Evolutionary conservation across 2,113 vertebrate genomes (phyloP), one percentile per base, ranked within the genome.

Genomic region (Clarias batrachus): DNA sequence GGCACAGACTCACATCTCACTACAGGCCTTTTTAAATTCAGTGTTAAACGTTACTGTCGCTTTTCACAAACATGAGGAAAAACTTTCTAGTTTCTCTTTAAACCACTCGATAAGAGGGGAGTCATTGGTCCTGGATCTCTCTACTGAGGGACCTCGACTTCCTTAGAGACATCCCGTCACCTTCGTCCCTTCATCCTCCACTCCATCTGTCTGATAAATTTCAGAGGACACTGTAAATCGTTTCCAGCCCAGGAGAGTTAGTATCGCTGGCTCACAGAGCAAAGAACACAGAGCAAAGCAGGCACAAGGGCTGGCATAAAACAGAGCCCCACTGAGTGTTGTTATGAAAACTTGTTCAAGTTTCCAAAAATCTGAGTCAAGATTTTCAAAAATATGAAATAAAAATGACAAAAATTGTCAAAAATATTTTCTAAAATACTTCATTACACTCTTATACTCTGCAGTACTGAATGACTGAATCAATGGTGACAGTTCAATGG

Each of bases 211-310:
- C 83, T 85, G 79, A 85, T 89, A 66, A 65, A 68, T 87, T 83
- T 85, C 85, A 78, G 54, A 68, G 68, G 78, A 66, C 81, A 80
- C 23, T 13, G 2, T 56, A 82, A 86, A 83, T 63, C 79, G 71
- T 87, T 90, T 87, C 23, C 60, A 77, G 33, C 82, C 86, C 83
- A 88, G 70, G 85, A 87, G 85, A 87, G 85, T 83, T 60, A 25
- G 76, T 59, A 54, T 88, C 83, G 82, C 81, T 86, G 83, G 76
- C 79, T 85, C 82, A 85, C 62, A 85, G 73, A 82, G 81, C 78
- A 82, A 82, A 85, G 59, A 68, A 82, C 82, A 82, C 62, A 85
- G 73, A 82, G 81, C 78, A 87, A 82, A 85, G 59, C 77, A 82
- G 78, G n/a, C 41, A 25, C 81, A 62, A 41, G 8, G 60, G 74